A percentile compares a stretch with the other conserved stretches of the same genome.
phyloP scores from a whole-genome alignment of 2,888 invertebrate species.

The Agonopterix alstromeriana region DNA sequence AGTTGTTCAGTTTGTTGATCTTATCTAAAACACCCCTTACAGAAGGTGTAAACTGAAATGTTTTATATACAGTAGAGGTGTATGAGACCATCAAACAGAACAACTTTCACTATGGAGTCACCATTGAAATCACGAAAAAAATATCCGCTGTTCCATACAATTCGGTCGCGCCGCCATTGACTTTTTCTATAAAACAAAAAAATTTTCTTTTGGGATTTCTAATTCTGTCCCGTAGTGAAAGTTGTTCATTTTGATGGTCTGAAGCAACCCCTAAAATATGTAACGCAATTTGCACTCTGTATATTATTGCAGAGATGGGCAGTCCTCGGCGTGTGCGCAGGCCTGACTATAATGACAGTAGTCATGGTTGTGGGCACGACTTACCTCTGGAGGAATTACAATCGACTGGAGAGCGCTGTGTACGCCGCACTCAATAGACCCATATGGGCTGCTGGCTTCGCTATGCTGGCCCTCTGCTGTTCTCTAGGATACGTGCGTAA shows the following conservation, averaged over 20 bases:
- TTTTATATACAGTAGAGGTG: background rate
- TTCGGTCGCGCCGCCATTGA: too few species aligned
- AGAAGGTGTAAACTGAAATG: background rate
- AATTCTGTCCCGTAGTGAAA: too few species aligned
- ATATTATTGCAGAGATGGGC: slow-evolving; percentile 58
- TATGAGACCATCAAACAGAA: background rate
- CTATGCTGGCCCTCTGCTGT: slow-evolving; percentile 66
- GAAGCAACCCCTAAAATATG: too few species aligned
- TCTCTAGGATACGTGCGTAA: slow-evolving; percentile 73
- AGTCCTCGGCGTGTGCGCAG: slow-evolving; percentile 44
- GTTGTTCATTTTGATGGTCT: too few species aligned
- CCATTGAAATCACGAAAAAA: too few species aligned
- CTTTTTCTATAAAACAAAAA: background rate
- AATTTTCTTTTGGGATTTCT: too few species aligned
- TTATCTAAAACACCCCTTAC: too few species aligned
- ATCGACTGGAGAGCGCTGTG: slow-evolving; percentile 66
- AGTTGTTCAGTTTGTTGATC: too few species aligned
- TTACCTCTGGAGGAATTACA: slow-evolving; percentile 69
- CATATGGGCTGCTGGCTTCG: slow-evolving; percentile 70
- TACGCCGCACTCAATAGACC: slow-evolving; percentile 77
- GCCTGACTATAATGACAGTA: slow-evolving; percentile 55
- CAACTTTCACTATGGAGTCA: too few species aligned
- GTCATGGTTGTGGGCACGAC: slow-evolving; percentile 67
- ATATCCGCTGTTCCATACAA: too few species aligned
- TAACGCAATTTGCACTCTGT: too few species aligned